Conservation (phyloP, 2,113 vertebrate genomes). For the Microtus oregoni region DNA sequence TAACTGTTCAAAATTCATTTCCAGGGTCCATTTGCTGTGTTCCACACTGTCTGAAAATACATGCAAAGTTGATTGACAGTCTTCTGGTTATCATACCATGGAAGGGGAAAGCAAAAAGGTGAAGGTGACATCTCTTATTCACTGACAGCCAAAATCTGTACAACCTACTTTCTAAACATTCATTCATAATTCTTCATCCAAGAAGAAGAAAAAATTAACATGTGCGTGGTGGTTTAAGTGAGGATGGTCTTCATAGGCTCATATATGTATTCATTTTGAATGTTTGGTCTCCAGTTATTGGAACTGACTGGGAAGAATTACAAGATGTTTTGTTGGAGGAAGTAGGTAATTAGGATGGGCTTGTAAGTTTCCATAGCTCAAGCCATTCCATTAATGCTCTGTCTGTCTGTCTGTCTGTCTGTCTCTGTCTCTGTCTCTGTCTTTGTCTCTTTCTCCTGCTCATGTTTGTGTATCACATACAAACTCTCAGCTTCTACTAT, state of each 20-base stretch:
- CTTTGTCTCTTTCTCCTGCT: neutral
- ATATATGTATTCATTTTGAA: neutral
- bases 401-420: neutral
- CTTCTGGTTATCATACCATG: constrained; percentile 57
- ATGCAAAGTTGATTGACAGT: constrained; percentile 78
- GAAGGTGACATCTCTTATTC: constrained; percentile 60
- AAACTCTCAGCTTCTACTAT: neutral
- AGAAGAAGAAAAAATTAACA: constrained; percentile 76
- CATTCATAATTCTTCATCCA: constrained; percentile 57
- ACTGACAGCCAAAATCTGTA: constrained; percentile 65
- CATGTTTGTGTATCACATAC: neutral
- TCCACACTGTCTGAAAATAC: constrained; percentile 63
- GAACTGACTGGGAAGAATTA: neutral
- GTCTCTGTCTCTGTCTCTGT: neutral
- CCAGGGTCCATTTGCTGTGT: constrained; percentile 48
- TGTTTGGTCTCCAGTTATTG: neutral
- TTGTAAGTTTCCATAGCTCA: neutral
- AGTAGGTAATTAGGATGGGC: neutral
- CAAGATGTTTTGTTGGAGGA: neutral
- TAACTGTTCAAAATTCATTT: constrained; percentile 79
- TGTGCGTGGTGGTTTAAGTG: neutral
- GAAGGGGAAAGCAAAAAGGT: constrained; percentile 55
- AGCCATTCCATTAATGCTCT: neutral
- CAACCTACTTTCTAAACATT: constrained; percentile 68
- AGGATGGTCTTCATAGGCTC: neutral